These are phyloP conservation scores for Portunus trituberculatus DNA, from an alignment of 1,140 invertebrate genomes.

Conservation along the genomic window DNA sequence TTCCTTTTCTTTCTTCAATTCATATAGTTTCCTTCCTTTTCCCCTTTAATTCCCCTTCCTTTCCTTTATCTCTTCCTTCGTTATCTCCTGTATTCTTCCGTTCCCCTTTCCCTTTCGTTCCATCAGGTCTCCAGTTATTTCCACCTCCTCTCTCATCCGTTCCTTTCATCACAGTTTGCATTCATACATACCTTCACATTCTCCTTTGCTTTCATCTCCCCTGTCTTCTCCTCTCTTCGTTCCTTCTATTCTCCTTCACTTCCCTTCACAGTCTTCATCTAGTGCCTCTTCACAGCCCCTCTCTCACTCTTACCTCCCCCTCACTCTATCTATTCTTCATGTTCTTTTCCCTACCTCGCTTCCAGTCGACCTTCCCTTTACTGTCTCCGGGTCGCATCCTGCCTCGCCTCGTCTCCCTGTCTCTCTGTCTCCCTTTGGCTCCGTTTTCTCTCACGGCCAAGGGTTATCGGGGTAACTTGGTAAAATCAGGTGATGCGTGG, in stretches of 20 bases:
- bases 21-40: neutral
- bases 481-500: neutral
- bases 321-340: neutral
- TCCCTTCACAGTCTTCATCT: neutral
- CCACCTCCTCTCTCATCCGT: neutral
- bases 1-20: neutral
- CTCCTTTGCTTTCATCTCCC: neutral
- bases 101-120: neutral
- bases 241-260: neutral
- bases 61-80: neutral
- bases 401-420: neutral
- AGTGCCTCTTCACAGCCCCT: neutral
- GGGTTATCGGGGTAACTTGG: constrained; percentile 1
- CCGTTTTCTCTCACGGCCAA: neutral
- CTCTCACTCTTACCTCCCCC: neutral
- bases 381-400: neutral
- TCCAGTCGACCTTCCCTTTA: neutral
- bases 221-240: neutral
- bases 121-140: neutral
- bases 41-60: neutral
- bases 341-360: neutral
- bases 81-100: neutral
- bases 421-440: neutral
- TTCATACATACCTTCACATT: too few relatives aligned
- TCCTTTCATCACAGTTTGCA: neutral